phyloP scores from a whole-genome alignment of 1,140 invertebrate genomes.

The Leptopilina boulardi region DNA sequence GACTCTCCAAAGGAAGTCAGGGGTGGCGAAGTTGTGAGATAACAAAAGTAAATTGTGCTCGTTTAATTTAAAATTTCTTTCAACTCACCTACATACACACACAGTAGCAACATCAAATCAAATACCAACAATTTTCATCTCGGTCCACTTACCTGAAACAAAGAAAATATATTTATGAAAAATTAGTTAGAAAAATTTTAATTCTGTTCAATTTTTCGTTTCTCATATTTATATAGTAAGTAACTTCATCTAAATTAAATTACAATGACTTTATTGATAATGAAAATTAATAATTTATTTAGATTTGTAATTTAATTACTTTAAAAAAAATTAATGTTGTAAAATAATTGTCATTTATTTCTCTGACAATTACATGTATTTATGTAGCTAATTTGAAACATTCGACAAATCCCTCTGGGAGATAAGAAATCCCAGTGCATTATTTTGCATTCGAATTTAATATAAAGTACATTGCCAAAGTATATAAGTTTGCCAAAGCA shows the following conservation, averaged over 20 bases:
- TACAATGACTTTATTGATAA: no score
- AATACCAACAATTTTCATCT: constrained; percentile 40
- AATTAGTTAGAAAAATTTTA: no score
- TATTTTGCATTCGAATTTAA: constrained; percentile 40
- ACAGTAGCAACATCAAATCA: constrained; percentile 54
- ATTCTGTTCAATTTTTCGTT: no score
- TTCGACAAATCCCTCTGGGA: not conserved
- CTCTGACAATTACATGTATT: not conserved
- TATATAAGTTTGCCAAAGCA: constrained; percentile 62
- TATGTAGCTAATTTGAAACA: not conserved
- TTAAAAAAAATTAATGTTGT: no score
- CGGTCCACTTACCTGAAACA: constrained; percentile 63
- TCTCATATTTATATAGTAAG: no score
- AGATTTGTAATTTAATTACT: no score
- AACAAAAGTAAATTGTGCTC: constrained; percentile 41
- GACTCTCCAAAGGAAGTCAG: constrained; percentile 27
- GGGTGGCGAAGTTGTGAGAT: constrained; percentile 9
- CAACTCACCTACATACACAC: constrained; percentile 47
- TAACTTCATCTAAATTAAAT: no score
- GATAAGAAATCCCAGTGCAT: not conserved
- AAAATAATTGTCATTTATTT: not conserved
- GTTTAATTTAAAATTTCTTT: constrained; percentile 67
- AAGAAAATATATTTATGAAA: no score
- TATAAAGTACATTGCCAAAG: constrained; percentile 43
- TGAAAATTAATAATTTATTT: no score